Evolutionary conservation across 1,140 invertebrate genomes (phyloP).

Genomic region (Anoplolepis gracilipes): DNA sequence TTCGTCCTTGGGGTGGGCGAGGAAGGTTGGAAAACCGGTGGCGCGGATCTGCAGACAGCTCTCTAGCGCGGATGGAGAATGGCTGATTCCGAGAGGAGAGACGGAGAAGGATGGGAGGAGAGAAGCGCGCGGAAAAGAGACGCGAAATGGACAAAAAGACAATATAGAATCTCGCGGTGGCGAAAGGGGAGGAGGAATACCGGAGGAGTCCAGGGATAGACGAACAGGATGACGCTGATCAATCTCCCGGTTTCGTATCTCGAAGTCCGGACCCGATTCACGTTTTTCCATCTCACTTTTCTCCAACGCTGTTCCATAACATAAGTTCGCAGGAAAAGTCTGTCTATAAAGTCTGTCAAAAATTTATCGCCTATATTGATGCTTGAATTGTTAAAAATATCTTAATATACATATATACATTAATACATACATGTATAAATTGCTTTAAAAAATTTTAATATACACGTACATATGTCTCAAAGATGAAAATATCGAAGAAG

Average conservation of each 20-base stretch:
- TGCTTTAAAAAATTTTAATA: too few species aligned
- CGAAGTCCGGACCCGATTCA: conserved; percentile 62
- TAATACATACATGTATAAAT: too few species aligned
- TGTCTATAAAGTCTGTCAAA: conserved; percentile 6
- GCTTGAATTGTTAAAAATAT: neutral
- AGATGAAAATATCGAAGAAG: too few species aligned
- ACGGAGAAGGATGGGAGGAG: conserved; percentile 19
- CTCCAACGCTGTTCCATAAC: conserved; percentile 34
- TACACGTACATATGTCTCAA: too few species aligned
- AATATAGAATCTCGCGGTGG: conserved; percentile 60
- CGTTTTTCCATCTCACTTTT: conserved; percentile 43
- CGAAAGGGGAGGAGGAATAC: conserved; percentile 47
- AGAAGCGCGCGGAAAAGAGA: conserved; percentile 37
- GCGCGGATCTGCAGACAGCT: conserved; percentile 78
- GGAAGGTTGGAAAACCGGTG: conserved; percentile 70
- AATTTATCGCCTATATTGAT: neutral
- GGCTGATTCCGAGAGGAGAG: conserved; percentile 75
- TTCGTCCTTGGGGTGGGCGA: conserved; percentile 43
- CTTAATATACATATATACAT: too few species aligned
- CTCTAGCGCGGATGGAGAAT: conserved; percentile 74
- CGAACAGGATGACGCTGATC: conserved; percentile 78
- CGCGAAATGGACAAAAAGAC: conserved; percentile 59
- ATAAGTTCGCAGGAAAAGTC: conserved; percentile 19
- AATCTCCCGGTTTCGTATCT: conserved; percentile 75
- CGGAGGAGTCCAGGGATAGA: conserved; percentile 62